Evolutionary conservation across 2,888 invertebrate species (phyloP).

Genomic region (Deroplatys truncata): DNA sequence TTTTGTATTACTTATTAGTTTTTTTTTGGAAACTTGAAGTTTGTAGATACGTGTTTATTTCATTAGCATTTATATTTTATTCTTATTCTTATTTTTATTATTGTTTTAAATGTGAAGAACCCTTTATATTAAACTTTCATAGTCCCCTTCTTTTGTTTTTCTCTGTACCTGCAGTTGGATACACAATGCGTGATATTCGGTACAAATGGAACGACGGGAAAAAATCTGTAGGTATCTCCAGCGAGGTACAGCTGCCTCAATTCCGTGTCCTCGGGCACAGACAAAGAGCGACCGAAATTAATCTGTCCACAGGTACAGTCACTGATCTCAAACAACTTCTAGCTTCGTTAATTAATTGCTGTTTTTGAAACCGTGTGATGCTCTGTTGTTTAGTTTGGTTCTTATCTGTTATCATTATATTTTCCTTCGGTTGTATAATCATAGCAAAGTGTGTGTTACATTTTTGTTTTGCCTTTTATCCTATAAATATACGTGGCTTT

Average conservation of each 20-base stretch:
- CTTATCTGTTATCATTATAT: not conserved
- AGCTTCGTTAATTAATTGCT: not conserved
- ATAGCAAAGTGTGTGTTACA: constrained; percentile 1
- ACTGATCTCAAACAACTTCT: constrained; percentile 1
- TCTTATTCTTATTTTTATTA: not conserved
- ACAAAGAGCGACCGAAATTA: constrained; percentile 90
- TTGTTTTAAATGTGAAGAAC: constrained; percentile 14
- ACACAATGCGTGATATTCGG: constrained; percentile 96
- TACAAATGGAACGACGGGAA: constrained; percentile 94
- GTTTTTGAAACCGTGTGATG: not conserved
- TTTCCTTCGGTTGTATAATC: constrained; percentile 1
- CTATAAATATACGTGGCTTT: constrained; percentile 4
- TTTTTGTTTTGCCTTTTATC: constrained; percentile 3
- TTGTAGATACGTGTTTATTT: not conserved
- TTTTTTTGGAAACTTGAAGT: not conserved
- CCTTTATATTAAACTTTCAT: constrained; percentile 27
- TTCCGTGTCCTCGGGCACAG: constrained; percentile 95
- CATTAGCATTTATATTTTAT: not conserved
- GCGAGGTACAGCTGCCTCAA: constrained; percentile 93
- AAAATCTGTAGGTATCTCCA: constrained; percentile 92
- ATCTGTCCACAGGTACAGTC: constrained; percentile 87
- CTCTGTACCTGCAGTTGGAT: constrained; percentile 72
- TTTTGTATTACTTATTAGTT: not conserved
- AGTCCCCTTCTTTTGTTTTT: constrained; percentile 28
- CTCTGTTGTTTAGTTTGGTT: not conserved